Base-by-base conservation (phyloP, 2,797 vertebrate genomes). In the Megaceryle alcyon region DNA sequence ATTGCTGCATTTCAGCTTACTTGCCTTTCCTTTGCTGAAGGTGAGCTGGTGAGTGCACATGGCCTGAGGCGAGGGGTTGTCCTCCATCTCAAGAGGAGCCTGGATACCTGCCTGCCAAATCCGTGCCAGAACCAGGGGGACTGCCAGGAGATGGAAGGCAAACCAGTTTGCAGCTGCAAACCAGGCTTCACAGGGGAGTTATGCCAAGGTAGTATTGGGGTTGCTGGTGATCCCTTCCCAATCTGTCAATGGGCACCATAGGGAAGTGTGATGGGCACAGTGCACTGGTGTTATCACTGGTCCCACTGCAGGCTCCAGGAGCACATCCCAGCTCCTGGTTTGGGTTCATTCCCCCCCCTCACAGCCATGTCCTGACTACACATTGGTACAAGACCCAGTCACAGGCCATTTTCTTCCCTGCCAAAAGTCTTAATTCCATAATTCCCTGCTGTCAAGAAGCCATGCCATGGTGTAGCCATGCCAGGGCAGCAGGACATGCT, bases 151-250 rank as follows among this genome's bases (percentile, higher is more conserved):
- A 7, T 61, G 4, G 77, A 61, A 17, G 53, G 84, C 37, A 49
- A 51, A 51, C 25, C 91, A 22, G 28, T 64, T 11, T 97, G 97
- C 82, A 94, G 51, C 63, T 97, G 97, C 82, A 96, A 92, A 64
- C 88, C 96, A 0, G 97, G 97, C 43, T 97, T 97, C 92, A 94
- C 64, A 2, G 97, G 97, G 37, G 4, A 4, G 0, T 88, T 95
- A 65, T 97, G 97, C 70, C 88, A 97, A 97, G 97, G 97, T 97
- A 96, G 59, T 75, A 37, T 35, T 82, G 59, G 39, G 6, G 8
- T 8, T 56, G 51, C 20, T 54, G 25, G 13, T 69, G 70, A 76
- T n/a, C 35, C 16, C 41, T 90, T 22, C 28, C n/a, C 41, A 20
- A 4, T 6, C 43, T 78, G 63, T 12, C 35, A 56, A 26, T 0